Evolutionary conservation across 1,140 invertebrate genomes (phyloP), one percentile per base, ranked within the genome.

Genomic region (Campoletis sonorensis): DNA sequence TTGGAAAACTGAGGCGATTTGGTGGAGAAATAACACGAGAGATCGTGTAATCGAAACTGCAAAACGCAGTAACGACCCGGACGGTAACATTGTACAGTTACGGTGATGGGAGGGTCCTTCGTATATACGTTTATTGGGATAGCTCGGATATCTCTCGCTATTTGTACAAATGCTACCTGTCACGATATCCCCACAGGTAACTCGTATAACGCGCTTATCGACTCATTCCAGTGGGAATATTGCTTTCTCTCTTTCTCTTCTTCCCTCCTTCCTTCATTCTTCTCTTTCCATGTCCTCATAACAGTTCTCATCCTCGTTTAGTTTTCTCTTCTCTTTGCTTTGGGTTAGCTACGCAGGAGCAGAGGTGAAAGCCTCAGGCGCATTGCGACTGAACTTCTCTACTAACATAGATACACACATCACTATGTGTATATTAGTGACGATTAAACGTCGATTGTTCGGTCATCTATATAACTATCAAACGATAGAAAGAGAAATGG

Each of bases 101-200:
- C 40, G 40, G 8, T 13, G 40, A 45, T 45, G 13, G 40, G 40
- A 45, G 40, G 8, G 13, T 45, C 40, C 3, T 45, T 45, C n/a
- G n/a, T 54, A 54, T 54, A 54, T 54, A 54, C 16, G 51, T 54
- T n/a, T 54, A 54, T 54, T 54, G 18, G 51, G n/a, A 54, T 54
- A 21, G 58, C 18, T 67, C 49, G 76, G 76, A 78, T 45, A 67
- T 54, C 51, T 54, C 51, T 54, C 58, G 76, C n/a, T 78, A 64
- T 78, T 64, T 27, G 76, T 49, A 78, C 76, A 78, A 78, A 78
- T 67, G 76, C 58, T 67, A 78, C 76, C 76, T 78, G 76, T 78
- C 76, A 78, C 61, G 33, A 78, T 78, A 78, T 78, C 33, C 76
- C 76, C 67, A 33, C 67, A 78, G 76, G 76, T 78, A 78, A 78